Percentiles rank a stretch among this genome's conserved stretches.
Evolutionary conservation across 2,113 vertebrate species (phyloP).

Genomic region (Crypturellus undulatus): DNA sequence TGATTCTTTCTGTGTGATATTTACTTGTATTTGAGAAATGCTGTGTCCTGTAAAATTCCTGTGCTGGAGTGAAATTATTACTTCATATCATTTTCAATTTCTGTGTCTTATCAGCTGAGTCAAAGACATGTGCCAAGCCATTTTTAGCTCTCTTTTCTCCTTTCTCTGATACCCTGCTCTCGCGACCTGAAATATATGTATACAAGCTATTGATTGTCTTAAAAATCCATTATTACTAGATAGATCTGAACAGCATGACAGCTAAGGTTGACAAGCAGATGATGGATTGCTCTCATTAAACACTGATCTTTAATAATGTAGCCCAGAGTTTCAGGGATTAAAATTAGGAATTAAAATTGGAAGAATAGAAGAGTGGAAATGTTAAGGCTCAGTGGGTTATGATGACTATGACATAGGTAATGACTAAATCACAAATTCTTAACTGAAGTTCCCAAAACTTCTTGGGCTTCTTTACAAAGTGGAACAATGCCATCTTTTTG

Average conservation of each 20-base stretch:
- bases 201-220: not conserved
- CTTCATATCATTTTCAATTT: not conserved
- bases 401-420: not conserved
- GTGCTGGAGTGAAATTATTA: not conserved
- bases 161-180: not conserved
- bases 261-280: not conserved
- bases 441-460: not conserved
- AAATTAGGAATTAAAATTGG: not conserved
- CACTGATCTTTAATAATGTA: not conserved
- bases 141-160: not conserved
- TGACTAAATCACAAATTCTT: not conserved
- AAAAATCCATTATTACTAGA: slow-evolving; percentile 1
- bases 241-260: not conserved
- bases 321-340: not conserved
- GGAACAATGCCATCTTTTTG: not conserved
- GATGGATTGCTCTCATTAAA: slow-evolving; percentile 34
- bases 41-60: not conserved
- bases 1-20: not conserved
- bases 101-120: not conserved
- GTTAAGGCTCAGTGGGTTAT: not conserved
- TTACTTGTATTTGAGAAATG: not conserved
- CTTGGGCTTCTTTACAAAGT: not conserved
- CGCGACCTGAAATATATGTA: not conserved
- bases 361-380: not conserved
- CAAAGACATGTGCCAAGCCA: not conserved